A percentile compares a stretch with the other conserved stretches of the same genome.
These are phyloP conservation scores for Spinibarbus caldwelli DNA, from an alignment of 2,797 vertebrate genomes.

Conservation along the genomic window DNA sequence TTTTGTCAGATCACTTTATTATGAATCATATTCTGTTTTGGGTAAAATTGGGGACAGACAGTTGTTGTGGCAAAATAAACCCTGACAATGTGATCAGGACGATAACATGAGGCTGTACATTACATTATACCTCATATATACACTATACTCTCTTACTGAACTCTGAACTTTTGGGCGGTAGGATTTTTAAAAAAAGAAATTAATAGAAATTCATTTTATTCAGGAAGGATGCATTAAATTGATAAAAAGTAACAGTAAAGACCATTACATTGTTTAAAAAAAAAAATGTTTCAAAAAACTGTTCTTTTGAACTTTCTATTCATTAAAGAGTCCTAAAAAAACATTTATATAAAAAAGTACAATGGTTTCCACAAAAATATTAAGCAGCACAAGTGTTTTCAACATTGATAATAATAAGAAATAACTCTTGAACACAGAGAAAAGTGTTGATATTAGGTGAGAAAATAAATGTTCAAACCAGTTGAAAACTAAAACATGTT, in stretches of 20 bases:
- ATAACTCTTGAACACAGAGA: neutral
- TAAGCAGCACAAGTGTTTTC: too few species aligned
- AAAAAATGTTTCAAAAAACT: too few species aligned
- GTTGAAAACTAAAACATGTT: slow-evolving; percentile 8
- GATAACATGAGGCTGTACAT: neutral
- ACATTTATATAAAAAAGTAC: too few species aligned
- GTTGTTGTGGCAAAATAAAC: neutral
- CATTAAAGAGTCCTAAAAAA: too few species aligned
- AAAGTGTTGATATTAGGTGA: neutral
- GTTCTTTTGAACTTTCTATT: too few species aligned
- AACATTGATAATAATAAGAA: neutral
- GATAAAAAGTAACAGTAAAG: neutral
- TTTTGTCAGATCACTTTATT: too few species aligned
- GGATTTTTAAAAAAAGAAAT: neutral
- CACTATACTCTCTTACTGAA: neutral
- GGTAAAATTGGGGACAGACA: too few species aligned
- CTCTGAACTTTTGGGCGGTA: too few species aligned
- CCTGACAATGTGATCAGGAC: neutral
- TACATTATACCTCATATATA: neutral
- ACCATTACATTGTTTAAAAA: neutral
- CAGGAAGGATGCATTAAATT: neutral
- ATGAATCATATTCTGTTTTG: too few species aligned
- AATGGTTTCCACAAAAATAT: neutral
- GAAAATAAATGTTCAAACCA: neutral
- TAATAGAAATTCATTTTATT: neutral